Conservation (phyloP, 1,140 invertebrate species). For the Cydia amplana region DNA sequence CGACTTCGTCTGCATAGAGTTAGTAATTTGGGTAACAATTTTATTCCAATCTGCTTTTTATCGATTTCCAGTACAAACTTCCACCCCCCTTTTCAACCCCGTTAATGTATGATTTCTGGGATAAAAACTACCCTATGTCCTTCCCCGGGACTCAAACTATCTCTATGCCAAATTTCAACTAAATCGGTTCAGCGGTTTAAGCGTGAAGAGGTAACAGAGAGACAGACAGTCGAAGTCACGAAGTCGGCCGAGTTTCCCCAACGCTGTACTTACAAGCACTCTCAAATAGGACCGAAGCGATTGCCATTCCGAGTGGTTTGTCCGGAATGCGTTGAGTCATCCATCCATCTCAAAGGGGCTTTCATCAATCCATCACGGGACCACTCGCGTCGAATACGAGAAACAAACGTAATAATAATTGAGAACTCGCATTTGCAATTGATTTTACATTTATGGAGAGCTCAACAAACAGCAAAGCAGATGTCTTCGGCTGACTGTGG, state of each 20-base stretch:
- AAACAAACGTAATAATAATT: constrained; percentile 31
- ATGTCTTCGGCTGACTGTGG: neutral
- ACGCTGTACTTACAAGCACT: constrained; percentile 35
- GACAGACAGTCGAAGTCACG: no score
- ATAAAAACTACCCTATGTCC: no score
- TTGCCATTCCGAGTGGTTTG: constrained; percentile 44
- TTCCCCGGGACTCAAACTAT: no score
- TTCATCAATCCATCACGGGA: constrained; percentile 52
- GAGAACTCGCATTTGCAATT: constrained; percentile 10
- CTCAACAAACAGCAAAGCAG: neutral
- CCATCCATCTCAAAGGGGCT: constrained; percentile 57
- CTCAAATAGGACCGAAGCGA: constrained; percentile 48
- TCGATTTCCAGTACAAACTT: no score
- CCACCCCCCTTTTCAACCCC: no score
- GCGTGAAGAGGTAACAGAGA: no score
- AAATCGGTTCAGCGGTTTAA: no score
- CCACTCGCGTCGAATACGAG: constrained; percentile 36
- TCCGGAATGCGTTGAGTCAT: constrained; percentile 57
- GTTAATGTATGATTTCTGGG: no score
- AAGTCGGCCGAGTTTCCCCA: constrained; percentile 33
- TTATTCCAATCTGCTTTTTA: no score
- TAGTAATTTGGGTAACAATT: no score
- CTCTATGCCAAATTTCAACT: no score
- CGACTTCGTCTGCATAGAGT: no score
- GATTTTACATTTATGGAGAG: neutral